Evolutionary conservation across 2,113 vertebrate genomes (phyloP).

Genomic region (Zosterops hypoxanthus): DNA sequence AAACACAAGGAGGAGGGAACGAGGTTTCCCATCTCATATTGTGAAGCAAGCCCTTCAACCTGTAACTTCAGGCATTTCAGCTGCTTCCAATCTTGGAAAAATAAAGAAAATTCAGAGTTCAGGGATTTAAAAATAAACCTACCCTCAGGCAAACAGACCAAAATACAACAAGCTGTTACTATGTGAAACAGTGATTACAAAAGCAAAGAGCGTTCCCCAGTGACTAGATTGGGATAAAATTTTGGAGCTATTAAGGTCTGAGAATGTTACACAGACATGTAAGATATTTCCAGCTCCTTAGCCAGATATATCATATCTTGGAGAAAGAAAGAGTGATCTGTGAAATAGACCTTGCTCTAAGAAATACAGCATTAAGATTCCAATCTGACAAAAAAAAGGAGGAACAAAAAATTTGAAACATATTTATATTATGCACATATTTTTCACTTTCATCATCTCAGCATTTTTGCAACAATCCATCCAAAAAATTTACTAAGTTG

Average conservation of each 20-base stretch:
- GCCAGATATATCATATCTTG: constrained; percentile 70
- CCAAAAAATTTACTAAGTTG: background rate
- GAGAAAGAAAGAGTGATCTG: constrained; percentile 26
- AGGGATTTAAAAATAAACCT: constrained; percentile 89
- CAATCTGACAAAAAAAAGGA: background rate
- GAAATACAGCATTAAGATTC: background rate
- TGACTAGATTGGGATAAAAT: constrained; percentile 74
- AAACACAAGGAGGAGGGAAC: constrained; percentile 78
- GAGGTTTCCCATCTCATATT: constrained; percentile 75
- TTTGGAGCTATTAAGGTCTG: constrained; percentile 70
- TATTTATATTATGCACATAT: background rate
- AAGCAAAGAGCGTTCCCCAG: constrained; percentile 86
- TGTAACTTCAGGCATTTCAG: constrained; percentile 84
- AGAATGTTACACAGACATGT: constrained; percentile 71
- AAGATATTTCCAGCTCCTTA: constrained; percentile 73
- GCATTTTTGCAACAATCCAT: constrained; percentile 12
- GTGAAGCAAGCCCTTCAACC: constrained; percentile 80
- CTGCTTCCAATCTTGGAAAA: constrained; percentile 86
- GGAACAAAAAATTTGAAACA: constrained; percentile 13
- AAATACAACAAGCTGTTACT: constrained; percentile 88
- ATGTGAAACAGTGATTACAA: constrained; percentile 76
- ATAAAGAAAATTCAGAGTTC: constrained; percentile 86
- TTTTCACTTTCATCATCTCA: constrained; percentile 8
- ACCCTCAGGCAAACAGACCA: constrained; percentile 79
- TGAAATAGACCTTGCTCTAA: constrained; percentile 24